Base-by-base conservation (phyloP, 2,888 invertebrate genomes). In the Bruchidius siliquastri region DNA sequence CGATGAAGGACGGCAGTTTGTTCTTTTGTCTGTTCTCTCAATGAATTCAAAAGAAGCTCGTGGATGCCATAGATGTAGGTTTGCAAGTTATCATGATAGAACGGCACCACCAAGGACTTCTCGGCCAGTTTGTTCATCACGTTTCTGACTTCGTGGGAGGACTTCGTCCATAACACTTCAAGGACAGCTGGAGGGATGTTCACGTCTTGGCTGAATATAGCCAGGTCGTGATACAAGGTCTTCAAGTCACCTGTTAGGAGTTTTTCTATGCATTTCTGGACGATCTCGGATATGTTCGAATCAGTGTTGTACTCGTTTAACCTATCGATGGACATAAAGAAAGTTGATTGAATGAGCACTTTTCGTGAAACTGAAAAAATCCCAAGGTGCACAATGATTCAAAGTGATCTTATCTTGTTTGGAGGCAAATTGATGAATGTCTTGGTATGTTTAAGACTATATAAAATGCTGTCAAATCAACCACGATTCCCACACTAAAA, bases 1-100 rank as follows among this genome's bases (percentile, higher is more conserved):
- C 85, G 83, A 78, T 94, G 93, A 75, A 90, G 84, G 73, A 86
- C 87, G 75, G 86, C 86, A 72, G 88, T 83, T 70, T 89, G 87
- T 0, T 87, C 86, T 0, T 85, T 81, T 0, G 82, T 86, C 0
- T 87, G 82, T 72, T 86, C 87, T 4, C 87, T 88, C 79, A 94
- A 85, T 81, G 91, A 92, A 73, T 89, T 88, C 83, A 92, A 87
- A 18, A 92, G 88, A 0, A 93, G 86, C 81, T 92, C 92, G 81
- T 94, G 93, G 70, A 94, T 88, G 76, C 92, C 92, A 81, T 93
- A 94, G 26, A 92, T 88, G 78, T 92, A 92, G 75, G 88, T 90
- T 70, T 88, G 87, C 72, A 89, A 87, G 72, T 90, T 89, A 1
- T 87, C 85, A 76, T 92, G 91, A 83, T 91, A 92, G 72, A 88